phyloP scores from a whole-genome alignment of 2,797 vertebrate species.

The Poecilia wingei region DNA sequence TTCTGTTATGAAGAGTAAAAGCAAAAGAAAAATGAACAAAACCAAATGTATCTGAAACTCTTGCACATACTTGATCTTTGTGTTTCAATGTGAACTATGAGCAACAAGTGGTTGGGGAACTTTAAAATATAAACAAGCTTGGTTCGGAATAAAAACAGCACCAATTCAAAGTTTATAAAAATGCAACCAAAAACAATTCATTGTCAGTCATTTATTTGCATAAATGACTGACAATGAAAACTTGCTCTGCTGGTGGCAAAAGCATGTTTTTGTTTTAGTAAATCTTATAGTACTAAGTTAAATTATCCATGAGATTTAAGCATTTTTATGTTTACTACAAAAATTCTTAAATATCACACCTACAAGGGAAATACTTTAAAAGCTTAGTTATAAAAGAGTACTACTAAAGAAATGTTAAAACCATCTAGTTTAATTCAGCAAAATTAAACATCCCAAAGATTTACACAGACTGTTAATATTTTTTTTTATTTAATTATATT shows the following conservation, averaged over 20 bases:
- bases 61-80: neutral
- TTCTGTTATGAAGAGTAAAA: conserved; percentile 71
- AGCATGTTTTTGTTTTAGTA: neutral
- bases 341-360: neutral
- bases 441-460: neutral
- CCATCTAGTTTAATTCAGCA: neutral
- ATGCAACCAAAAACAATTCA: neutral
- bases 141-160: neutral
- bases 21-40: neutral
- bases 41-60: neutral
- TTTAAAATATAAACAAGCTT: neutral
- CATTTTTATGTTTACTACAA: neutral
- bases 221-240: neutral
- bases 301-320: neutral
- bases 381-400: neutral
- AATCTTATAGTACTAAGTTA: neutral
- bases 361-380: neutral
- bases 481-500: neutral
- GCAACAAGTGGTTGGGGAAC: neutral
- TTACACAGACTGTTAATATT: neutral
- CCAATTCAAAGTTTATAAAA: neutral
- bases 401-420: neutral
- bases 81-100: neutral
- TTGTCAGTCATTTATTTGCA: neutral
- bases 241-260: neutral